Evolutionary conservation across 2,797 vertebrate genomes (phyloP), one percentile per base, ranked within the genome.

Genomic region (Dryobates pubescens): DNA sequence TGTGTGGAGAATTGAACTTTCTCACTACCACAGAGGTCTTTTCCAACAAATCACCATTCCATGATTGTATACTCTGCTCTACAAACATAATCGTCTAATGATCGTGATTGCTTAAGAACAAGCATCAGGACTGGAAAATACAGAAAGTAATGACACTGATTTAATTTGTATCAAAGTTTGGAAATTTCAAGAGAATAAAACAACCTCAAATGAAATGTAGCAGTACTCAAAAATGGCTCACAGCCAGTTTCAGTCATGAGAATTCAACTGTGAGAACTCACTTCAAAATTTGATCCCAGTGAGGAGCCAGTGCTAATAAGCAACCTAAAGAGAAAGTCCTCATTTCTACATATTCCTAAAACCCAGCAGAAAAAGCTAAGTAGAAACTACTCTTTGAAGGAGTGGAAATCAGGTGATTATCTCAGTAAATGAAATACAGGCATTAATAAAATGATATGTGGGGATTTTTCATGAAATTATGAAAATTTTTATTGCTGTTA

Each of bases 321-420:
- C 19, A 92, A 59, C 13, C 38, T 38, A 38, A 38, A 38, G 38
- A 5, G 36, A 56, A 94, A 82, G 27, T 57, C 29, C 34, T 86
- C 47, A 26, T 20, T 56, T 23, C 34, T 77, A 81, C 11, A 0
- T 54, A 43, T 51, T 72, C 56, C 38, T 54, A 78, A 68, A 93
- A 76, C 20, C 14, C 68, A 72, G 64, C 18, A 58, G 58, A 86
- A 19, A 76, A 36, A 62, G 26, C n/a, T 63, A 69, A 83, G 41
- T 10, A 69, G 63, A 85, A 93, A 76, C 14, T 30, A 53, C 9
- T 72, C 69, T 86, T 93, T 92, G 73, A 89, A 95, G 79, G 38
- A 41, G 26, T 17, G 16, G n/a, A 87, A 68, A 89, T 62, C 36
- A 56, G 51, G 22, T 65, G 41, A 71, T 43, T 77, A 29, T 16